Base-by-base conservation (phyloP, 2,113 vertebrate genomes). In the Gadus chalcogrammus region DNA sequence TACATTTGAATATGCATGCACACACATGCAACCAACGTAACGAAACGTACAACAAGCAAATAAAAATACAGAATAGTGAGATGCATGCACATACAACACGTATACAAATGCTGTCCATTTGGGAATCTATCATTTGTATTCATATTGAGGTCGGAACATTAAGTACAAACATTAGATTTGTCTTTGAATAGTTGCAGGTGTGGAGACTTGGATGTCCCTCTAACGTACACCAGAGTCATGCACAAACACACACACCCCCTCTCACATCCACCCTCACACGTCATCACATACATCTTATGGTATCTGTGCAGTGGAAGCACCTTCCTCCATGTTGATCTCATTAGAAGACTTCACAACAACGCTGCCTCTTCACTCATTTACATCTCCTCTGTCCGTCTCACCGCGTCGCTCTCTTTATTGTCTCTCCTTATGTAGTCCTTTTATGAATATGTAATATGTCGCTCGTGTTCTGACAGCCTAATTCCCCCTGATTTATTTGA, bases 401-500 rank as follows among this genome's bases (percentile, higher is more conserved):
- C 4, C n/a, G 5, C n/a, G 31, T 7, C 38, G 56, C 65, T 61
- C 2, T 60, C 35, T 67, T 61, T 16, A 38, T 27, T 61, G 55
- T 55, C 35, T 15, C 61, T 63, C 0, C 2, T 59, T 71, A 68
- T 22, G 48, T 74, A 38, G 38, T 55, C 20, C 28, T 59, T 31
- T 7, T 12, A 68, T 68, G 52, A 68, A 68, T 68, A 68, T 68
- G 73, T 61, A 69, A 68, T 71, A 68, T 59, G 58, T 27, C 67
- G 69, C 70, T 78, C 42, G 66, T 22, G 16, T 77, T 73, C 48
- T 68, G 62, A 74, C 58, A 70, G 12, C 28, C 56, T 65, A 4
- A 71, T 66, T 77, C 67, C 8, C 35, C 18, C 24, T 74, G 63
- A 80, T 71, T 71, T 28, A 78, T 74, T 7, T 65, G 48, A 56